Conservation (phyloP, 2,797 vertebrate species). For the Acanthornis magna region DNA sequence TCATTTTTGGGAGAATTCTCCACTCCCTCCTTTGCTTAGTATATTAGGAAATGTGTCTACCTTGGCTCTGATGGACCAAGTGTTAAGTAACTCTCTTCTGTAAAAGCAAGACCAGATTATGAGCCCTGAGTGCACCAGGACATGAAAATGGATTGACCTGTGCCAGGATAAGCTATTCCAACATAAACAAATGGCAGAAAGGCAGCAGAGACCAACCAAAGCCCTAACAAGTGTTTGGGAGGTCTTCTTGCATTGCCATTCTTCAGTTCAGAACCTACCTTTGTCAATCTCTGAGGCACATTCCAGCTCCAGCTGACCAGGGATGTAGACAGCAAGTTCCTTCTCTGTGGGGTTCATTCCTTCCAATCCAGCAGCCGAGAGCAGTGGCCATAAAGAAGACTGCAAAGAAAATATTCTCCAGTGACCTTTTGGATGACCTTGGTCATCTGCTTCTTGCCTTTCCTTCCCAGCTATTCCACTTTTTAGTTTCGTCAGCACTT, state of each 20-base stretch:
- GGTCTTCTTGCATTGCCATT: accelerated
- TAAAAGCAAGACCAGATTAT: not conserved
- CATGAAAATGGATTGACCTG: not conserved
- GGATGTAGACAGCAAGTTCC: not conserved
- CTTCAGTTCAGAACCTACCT: not conserved
- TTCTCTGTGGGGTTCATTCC: not conserved
- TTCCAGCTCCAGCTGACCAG: not conserved
- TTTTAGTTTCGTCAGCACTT: constrained; percentile 6
- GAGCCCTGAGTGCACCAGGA: not conserved
- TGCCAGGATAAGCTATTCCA: not conserved
- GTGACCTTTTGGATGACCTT: not conserved
- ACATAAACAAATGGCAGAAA: not conserved
- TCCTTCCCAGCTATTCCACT: not conserved
- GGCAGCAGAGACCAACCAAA: not conserved
- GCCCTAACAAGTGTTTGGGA: not conserved
- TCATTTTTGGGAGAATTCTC: not conserved
- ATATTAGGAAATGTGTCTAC: not conserved
- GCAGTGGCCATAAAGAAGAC: not conserved
- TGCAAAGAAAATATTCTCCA: not conserved
- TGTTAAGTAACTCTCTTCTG: not conserved
- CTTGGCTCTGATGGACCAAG: not conserved
- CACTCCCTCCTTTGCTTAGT: not conserved
- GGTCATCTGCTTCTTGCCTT: not conserved
- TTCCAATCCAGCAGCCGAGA: not conserved
- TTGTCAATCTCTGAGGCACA: not conserved